phyloP scores from a whole-genome alignment of 2,797 vertebrate species.

The Smutsia gigantea region DNA sequence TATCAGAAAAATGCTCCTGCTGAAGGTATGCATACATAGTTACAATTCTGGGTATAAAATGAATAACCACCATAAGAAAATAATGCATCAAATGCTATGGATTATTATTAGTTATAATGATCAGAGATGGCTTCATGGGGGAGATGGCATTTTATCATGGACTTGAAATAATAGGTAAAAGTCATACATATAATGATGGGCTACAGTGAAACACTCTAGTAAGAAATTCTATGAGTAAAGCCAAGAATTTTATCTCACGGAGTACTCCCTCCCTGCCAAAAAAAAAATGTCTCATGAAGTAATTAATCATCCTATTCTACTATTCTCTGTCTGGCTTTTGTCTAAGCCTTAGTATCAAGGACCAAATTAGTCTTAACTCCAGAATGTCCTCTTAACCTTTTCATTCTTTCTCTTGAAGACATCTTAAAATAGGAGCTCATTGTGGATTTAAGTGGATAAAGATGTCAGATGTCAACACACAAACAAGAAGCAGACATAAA shows the following conservation, averaged over 20 bases:
- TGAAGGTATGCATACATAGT: neutral
- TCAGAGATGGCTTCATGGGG: neutral
- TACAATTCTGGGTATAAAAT: neutral
- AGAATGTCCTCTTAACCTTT: neutral
- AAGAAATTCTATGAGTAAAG: neutral
- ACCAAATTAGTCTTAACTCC: neutral
- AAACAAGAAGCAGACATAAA: neutral
- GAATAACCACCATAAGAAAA: neutral
- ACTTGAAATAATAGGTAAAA: neutral
- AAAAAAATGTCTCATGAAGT: neutral
- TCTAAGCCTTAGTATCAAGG: neutral
- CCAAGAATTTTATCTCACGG: neutral
- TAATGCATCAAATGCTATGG: neutral
- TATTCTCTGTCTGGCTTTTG: neutral
- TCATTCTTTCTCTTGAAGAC: neutral
- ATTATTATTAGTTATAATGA: conserved; percentile 22
- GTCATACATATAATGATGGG: neutral
- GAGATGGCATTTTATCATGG: conserved; percentile 1
- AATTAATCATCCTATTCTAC: neutral
- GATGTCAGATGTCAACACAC: neutral
- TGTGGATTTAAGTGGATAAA: conserved; percentile 25
- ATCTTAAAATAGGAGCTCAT: neutral
- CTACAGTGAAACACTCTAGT: neutral
- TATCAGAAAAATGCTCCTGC: neutral
- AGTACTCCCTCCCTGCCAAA: neutral